Conservation (phyloP, 2,888 invertebrate species). For the Sepioteuthis lessoniana region DNA sequence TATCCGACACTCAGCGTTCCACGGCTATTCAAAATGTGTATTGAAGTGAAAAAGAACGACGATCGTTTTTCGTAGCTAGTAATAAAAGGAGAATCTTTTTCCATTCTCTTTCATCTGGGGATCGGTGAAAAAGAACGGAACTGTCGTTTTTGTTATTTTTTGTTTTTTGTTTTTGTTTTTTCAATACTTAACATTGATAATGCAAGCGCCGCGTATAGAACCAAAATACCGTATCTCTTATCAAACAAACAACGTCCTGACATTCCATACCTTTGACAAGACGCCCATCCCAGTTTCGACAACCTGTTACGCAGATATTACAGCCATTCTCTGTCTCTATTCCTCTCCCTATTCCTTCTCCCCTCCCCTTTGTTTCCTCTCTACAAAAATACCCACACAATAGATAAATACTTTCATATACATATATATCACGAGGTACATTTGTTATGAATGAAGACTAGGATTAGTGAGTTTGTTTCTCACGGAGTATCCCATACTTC, state of each 20-base stretch:
- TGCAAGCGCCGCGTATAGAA: background rate
- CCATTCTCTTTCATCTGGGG: background rate
- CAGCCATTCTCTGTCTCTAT: background rate
- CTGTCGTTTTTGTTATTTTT: too few relatives aligned
- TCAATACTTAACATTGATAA: background rate
- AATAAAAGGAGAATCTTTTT: background rate
- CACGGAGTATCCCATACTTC: too few relatives aligned
- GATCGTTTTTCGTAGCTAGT: background rate
- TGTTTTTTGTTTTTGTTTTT: too few relatives aligned
- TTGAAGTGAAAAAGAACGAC: background rate
- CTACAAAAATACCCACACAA: background rate
- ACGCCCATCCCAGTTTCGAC: background rate
- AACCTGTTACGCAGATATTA: background rate
- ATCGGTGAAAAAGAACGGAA: too few relatives aligned
- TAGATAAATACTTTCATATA: too few relatives aligned
- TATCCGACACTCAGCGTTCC: background rate
- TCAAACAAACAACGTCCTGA: background rate
- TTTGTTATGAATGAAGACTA: too few relatives aligned
- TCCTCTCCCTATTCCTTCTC: background rate
- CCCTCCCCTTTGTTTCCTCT: too few relatives aligned
- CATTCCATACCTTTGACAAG: background rate
- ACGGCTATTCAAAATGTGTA: background rate
- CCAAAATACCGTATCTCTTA: background rate
- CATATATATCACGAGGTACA: too few relatives aligned
- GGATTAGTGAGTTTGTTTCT: too few relatives aligned